These are phyloP conservation scores for Andrena chrysosceles DNA, from an alignment of 2,888 invertebrate species.

Conservation along the genomic window DNA sequence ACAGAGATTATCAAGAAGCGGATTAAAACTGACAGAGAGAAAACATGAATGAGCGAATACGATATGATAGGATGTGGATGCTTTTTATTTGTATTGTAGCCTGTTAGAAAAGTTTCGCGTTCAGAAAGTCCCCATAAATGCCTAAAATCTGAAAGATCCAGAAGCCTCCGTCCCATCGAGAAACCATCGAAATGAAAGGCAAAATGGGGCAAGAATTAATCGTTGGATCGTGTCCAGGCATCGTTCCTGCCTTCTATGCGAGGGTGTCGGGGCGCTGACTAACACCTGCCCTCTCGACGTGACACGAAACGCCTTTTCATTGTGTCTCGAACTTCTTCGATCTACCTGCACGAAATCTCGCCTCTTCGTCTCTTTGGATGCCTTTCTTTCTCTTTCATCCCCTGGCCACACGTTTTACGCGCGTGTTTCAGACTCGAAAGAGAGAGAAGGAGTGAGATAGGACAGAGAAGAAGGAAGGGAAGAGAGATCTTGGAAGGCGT, in stretches of 20 bases:
- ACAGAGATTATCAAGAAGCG: no score
- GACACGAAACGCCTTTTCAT: constrained; percentile 52
- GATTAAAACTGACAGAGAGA: no score
- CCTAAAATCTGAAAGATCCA: not conserved
- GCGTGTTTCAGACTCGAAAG: constrained; percentile 21
- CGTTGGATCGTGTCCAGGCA: constrained; percentile 22
- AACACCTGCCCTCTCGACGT: constrained; percentile 52
- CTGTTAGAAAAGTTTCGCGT: not conserved
- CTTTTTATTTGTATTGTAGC: no score
- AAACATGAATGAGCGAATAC: no score
- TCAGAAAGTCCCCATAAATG: not conserved
- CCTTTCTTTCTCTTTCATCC: not conserved
- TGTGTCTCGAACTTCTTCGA: constrained; percentile 35
- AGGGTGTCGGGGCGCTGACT: constrained; percentile 21
- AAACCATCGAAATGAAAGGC: not conserved
- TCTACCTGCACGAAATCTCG: constrained; percentile 51
- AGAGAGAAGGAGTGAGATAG: not conserved
- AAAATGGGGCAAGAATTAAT: constrained; percentile 28
- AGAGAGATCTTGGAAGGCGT: constrained; percentile 45
- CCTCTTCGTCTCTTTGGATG: not conserved
- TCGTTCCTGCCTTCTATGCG: constrained; percentile 4
- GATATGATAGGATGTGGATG: no score
- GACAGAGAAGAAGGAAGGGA: not conserved
- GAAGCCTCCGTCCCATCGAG: no score
- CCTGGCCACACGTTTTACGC: constrained; percentile 33